A percentile compares a stretch with the other conserved stretches of the same genome.
These are phyloP conservation scores for Cactoblastis cactorum DNA, from an alignment of 2,888 invertebrate species.

Conservation along the genomic window DNA sequence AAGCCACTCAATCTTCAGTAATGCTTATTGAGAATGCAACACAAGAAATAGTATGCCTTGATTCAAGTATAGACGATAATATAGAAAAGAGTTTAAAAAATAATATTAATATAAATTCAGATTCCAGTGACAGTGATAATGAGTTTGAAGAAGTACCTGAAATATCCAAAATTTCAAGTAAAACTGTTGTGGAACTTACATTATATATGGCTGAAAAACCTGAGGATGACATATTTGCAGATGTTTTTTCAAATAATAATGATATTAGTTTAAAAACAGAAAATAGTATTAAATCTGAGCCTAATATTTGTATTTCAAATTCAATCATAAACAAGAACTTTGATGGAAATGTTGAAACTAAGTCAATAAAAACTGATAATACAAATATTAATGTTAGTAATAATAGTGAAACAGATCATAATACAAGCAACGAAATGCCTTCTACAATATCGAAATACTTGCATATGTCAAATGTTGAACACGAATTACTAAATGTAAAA, in stretches of 20 bases:
- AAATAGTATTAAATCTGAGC: conserved; percentile 15
- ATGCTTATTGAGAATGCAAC: conserved; percentile 41
- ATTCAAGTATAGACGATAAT: conserved; percentile 44
- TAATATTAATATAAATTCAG: conserved; percentile 29
- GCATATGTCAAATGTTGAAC: not conserved
- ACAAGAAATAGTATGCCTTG: conserved; percentile 46
- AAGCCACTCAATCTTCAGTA: no score
- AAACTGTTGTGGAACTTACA: conserved; percentile 68
- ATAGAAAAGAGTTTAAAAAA: conserved; percentile 4
- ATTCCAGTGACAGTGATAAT: conserved; percentile 64
- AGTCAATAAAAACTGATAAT: not conserved
- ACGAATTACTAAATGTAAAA: not conserved
- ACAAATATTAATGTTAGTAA: not conserved
- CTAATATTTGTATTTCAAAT: conserved; percentile 7
- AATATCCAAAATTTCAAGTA: conserved; percentile 38
- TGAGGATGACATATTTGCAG: conserved; percentile 85
- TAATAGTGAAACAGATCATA: not conserved
- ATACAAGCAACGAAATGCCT: not conserved
- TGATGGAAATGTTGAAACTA: conserved; percentile 19
- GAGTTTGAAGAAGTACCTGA: conserved; percentile 78
- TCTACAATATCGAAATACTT: not conserved
- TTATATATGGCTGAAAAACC: conserved; percentile 50
- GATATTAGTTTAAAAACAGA: conserved; percentile 15
- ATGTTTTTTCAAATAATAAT: conserved; percentile 75
- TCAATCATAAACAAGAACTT: not conserved